phyloP scores from a whole-genome alignment of 2,113 vertebrate species.

The Dasypus novemcinctus region DNA sequence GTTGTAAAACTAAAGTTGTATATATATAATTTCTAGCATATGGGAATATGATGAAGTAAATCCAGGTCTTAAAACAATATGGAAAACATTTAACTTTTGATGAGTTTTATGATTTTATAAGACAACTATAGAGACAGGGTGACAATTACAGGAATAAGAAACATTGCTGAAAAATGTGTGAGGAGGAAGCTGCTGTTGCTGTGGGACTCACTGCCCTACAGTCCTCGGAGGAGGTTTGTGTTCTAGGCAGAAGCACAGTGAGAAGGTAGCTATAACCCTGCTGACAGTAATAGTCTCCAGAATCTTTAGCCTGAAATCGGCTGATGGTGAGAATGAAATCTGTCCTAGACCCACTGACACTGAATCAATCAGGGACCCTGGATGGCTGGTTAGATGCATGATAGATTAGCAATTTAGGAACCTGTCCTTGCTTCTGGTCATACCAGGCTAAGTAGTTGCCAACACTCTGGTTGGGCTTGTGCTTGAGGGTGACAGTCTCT shows the following conservation, averaged over 20 bases:
- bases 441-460: slow-evolving; percentile 61
- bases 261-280: fast-evolving
- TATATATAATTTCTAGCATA: too few relatives aligned
- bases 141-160: too few relatives aligned
- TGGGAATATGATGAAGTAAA: too few relatives aligned
- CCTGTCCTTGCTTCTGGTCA: slow-evolving; percentile 72
- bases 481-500: too few relatives aligned
- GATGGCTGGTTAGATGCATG: fast-evolving
- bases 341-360: neutral
- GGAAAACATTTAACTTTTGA: too few relatives aligned
- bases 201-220: too few relatives aligned
- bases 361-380: slow-evolving; percentile 1
- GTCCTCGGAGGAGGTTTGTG: neutral
- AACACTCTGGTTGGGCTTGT: slow-evolving; percentile 29
- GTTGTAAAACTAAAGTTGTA: too few relatives aligned
- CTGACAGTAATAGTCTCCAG: neutral
- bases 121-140: too few relatives aligned
- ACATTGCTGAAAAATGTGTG: too few relatives aligned
- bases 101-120: too few relatives aligned
- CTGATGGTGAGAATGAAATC: neutral
- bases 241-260: neutral
- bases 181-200: neutral
- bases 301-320: neutral
- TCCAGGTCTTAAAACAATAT: too few relatives aligned
- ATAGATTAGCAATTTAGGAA: slow-evolving; percentile 31